A percentile compares a stretch with the other conserved stretches of the same genome.
These are phyloP conservation scores for Ophonus ardosiacus DNA, from an alignment of 2,888 invertebrate species.

Conservation along the genomic window DNA sequence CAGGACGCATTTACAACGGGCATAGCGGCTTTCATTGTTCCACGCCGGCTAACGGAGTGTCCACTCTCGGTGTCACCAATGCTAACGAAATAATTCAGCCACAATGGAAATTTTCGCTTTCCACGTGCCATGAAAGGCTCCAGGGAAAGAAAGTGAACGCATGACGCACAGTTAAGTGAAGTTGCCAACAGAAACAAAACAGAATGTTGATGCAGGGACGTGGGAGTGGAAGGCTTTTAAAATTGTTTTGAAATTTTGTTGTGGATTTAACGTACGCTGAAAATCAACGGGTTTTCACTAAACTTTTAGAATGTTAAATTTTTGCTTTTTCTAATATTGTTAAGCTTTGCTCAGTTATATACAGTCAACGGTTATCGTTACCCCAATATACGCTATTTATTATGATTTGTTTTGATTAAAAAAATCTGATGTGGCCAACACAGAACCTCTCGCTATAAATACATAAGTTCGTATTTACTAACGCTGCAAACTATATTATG, in stretches of 20 bases:
- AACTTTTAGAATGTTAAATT: background rate
- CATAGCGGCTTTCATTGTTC: slow-evolving; percentile 48
- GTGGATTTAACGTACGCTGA: background rate
- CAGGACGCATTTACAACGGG: slow-evolving; percentile 61
- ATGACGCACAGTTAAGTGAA: slow-evolving; percentile 20
- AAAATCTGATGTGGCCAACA: too few species aligned
- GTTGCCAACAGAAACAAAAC: slow-evolving; percentile 32
- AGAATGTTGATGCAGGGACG: background rate
- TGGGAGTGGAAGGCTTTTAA: background rate
- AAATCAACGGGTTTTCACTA: background rate
- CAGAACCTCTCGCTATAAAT: too few species aligned
- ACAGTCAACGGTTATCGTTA: too few species aligned
- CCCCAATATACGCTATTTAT: too few species aligned
- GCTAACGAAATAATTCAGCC: slow-evolving; percentile 52
- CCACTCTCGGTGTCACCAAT: slow-evolving; percentile 53
- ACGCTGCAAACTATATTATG: too few species aligned
- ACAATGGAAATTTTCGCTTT: slow-evolving; percentile 48
- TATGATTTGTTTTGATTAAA: too few species aligned
- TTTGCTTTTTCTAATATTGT: too few species aligned
- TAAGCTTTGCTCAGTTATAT: too few species aligned
- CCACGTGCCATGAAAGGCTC: background rate
- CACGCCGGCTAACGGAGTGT: slow-evolving; percentile 54
- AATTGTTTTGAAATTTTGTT: slow-evolving; percentile 22
- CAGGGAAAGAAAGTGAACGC: slow-evolving; percentile 42
- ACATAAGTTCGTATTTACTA: too few species aligned